A percentile compares a stretch with the other conserved stretches of the same genome.
Evolutionary conservation across 2,797 vertebrate genomes (phyloP).

Genomic region (Brotula barbata): DNA sequence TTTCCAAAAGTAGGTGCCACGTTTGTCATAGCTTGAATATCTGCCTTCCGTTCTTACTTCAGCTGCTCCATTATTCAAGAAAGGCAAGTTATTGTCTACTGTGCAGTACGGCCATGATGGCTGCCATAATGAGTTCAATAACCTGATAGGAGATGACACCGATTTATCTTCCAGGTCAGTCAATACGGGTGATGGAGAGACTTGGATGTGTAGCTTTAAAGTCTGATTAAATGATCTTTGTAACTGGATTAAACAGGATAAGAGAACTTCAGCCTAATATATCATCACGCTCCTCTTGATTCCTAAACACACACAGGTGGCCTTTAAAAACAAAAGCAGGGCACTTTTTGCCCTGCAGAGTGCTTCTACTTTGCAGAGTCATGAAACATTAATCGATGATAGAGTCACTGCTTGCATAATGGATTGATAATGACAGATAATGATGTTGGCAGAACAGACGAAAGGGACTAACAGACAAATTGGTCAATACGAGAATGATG

Average conservation of each 20-base stretch:
- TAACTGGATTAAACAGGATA: background rate
- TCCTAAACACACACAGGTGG: background rate
- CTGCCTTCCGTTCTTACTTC: conserved; percentile 32
- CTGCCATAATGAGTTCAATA: conserved; percentile 37
- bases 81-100: conserved; percentile 11
- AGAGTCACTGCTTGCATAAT: conserved; percentile 37
- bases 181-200: conserved; percentile 15
- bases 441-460: conserved; percentile 44
- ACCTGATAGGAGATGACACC: conserved; percentile 31
- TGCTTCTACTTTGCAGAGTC: conserved; percentile 4
- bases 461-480: conserved; percentile 17
- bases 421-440: conserved; percentile 50
- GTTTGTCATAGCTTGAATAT: conserved; percentile 7
- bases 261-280: background rate
- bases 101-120: conserved; percentile 6
- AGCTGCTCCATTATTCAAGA: conserved; percentile 39
- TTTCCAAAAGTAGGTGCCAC: conserved; percentile 21
- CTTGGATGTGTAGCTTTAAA: background rate
- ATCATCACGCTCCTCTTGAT: background rate
- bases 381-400: conserved; percentile 46
- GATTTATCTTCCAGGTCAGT: conserved; percentile 28
- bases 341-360: conserved; percentile 15
- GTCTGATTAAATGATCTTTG: conserved; percentile 12
- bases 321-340: background rate
- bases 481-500: conserved; percentile 49